phyloP scores from a whole-genome alignment of 2,888 invertebrate genomes.

The Phaonia tiefii region DNA sequence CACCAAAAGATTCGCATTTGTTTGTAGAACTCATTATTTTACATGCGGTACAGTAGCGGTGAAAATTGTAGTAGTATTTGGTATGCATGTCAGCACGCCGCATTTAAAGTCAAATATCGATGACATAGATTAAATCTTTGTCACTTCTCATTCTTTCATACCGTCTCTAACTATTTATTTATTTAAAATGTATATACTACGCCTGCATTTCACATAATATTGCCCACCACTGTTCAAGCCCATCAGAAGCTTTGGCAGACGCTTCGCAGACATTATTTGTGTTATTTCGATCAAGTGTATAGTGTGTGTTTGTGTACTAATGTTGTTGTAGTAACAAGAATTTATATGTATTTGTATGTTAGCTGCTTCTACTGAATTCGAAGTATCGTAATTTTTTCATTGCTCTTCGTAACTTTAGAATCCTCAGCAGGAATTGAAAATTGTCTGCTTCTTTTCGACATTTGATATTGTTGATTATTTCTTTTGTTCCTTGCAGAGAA shows the following conservation, averaged over 20 bases:
- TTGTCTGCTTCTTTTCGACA: background rate
- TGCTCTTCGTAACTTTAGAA: constrained; percentile 5
- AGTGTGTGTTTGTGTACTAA: background rate
- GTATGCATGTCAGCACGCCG: too few relatives aligned
- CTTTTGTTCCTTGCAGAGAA: background rate
- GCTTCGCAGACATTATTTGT: constrained; percentile 26
- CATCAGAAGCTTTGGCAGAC: background rate
- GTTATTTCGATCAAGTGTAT: background rate
- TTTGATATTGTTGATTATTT: background rate
- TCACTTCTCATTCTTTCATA: too few relatives aligned
- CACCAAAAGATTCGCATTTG: background rate
- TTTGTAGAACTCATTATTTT: background rate
- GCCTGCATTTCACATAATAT: background rate
- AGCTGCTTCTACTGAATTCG: background rate
- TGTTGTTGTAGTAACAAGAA: background rate
- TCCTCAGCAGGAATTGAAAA: background rate
- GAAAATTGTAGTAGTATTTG: background rate
- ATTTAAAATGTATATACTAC: too few relatives aligned
- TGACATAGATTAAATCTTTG: too few relatives aligned
- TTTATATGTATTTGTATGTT: too few relatives aligned
- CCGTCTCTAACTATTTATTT: too few relatives aligned
- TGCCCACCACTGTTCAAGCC: background rate
- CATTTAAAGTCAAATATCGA: background rate
- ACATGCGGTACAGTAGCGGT: background rate
- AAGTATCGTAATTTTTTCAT: constrained; percentile 1